A percentile compares a stretch with the other conserved stretches of the same genome.
Evolutionary conservation across 2,888 invertebrate species (phyloP).

Genomic region (Spisula subtruncata): DNA sequence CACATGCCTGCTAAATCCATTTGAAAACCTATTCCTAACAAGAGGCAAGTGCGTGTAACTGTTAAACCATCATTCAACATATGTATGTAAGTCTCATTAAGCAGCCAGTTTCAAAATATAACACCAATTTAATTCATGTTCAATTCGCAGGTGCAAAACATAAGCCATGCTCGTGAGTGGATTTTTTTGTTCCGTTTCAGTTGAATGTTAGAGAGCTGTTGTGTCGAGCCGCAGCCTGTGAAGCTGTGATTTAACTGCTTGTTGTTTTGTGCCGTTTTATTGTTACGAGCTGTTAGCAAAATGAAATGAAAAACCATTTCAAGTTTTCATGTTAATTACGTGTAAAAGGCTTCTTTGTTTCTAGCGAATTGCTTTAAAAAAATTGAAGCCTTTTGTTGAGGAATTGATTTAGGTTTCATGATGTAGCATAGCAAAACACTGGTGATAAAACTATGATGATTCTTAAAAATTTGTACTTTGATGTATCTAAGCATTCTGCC

Average conservation of each 20-base stretch:
- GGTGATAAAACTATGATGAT: conserved; percentile 24
- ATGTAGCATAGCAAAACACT: not conserved
- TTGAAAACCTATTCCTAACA: conserved; percentile 43
- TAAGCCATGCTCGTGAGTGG: not conserved
- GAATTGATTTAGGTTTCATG: conserved; percentile 28
- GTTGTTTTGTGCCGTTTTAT: conserved; percentile 29
- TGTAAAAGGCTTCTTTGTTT: conserved; percentile 26
- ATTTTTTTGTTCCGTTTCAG: conserved; percentile 3
- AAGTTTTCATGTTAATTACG: conserved; percentile 27
- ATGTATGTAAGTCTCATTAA: conserved; percentile 50
- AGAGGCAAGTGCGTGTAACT: conserved; percentile 47
- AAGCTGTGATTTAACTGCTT: conserved; percentile 2
- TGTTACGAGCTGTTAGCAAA: conserved; percentile 24
- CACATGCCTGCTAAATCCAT: conserved; percentile 56
- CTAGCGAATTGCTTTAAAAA: conserved; percentile 7
- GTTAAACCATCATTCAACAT: conserved; percentile 38
- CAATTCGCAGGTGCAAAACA: conserved; percentile 43
- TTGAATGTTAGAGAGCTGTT: not conserved
- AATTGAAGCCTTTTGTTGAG: conserved; percentile 25
- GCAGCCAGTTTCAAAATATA: conserved; percentile 50
- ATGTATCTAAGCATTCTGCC: not conserved
- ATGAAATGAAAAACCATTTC: conserved; percentile 22
- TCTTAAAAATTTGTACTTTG: not conserved
- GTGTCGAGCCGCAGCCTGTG: not conserved
- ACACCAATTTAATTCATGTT: conserved; percentile 52